Evolutionary conservation across 30 jellyfish, hydroid and myxozoan species (phyloP), one percentile per base, ranked within the genome.

Genomic region (Aurelia sp.): DNA sequence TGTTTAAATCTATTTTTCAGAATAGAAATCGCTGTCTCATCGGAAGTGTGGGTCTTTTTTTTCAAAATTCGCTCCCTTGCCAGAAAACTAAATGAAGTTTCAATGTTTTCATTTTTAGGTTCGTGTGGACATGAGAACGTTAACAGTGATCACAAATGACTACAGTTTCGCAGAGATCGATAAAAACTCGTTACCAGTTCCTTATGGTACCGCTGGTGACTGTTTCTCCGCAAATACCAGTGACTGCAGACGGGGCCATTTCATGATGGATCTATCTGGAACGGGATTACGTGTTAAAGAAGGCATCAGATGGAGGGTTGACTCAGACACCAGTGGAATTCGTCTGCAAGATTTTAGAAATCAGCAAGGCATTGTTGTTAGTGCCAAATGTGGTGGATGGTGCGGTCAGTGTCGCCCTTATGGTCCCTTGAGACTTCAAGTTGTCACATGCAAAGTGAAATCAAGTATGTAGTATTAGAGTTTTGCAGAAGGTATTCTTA

Each of bases 341-440:
- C 22, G 48, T 33, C 27, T 91, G 67, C 93, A 81, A 51, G 96
- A 68, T 60, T 91, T 58, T 30, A 47, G 63, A n/a, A 91, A 91
- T 74, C 78, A 68, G 6, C 52, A 73, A 19, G 97, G 97, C 12
- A 40, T 77, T 17, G 80, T 73, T 50, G 57, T 86, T n/a, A 22
- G 82, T 7, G 91, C 96, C 0, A 92, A 92, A 41, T 92, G 98
- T 69, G 98, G 97, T 30, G 98, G 98, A 50, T 91, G 98, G 98
- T 91, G 98, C 66, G 98, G 98, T 6, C 86, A 84, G 19, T 91
- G 98, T 72, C 73, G 58, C 6, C 96, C 98, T 11, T 19, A 66
- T 44, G 74, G 81, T 18, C 79, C 90, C 47, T 57, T 91, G 55
- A 69, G 65, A 79, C 73, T 91, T 11, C 91, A 77, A 20, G 66